These are phyloP conservation scores for Eucriotettix oculatus DNA, from an alignment of 2,888 invertebrate genomes.

Conservation along the genomic window DNA sequence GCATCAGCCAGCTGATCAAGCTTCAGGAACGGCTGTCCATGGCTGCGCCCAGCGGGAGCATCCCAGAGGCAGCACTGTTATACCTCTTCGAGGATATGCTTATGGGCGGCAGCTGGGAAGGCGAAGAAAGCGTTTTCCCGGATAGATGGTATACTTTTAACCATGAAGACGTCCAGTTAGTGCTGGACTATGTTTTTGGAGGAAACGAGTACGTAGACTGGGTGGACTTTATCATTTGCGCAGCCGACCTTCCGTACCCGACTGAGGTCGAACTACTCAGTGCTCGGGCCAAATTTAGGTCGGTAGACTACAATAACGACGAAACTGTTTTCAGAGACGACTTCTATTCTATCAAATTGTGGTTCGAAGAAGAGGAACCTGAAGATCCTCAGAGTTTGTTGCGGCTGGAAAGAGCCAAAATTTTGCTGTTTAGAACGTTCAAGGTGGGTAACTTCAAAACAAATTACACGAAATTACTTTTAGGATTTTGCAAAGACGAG, in stretches of 20 bases:
- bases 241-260: conserved; percentile 37
- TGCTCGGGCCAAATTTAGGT: conserved; percentile 30
- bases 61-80: conserved; percentile 32
- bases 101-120: conserved; percentile 30
- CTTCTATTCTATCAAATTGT: conserved; percentile 22
- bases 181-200: conserved; percentile 34
- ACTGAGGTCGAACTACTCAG: conserved; percentile 34
- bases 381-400: conserved; percentile 1
- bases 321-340: conserved; percentile 25
- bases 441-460: conserved; percentile 27
- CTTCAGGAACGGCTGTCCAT: conserved; percentile 12
- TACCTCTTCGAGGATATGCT: conserved; percentile 36
- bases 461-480: conserved; percentile 43
- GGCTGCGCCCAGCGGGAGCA: conserved; percentile 25
- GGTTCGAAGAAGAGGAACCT: conserved; percentile 25
- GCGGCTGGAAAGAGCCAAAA: conserved; percentile 26
- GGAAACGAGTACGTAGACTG: conserved; percentile 40
- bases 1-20: conserved; percentile 19
- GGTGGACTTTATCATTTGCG: conserved; percentile 47
- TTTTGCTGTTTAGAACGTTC: conserved; percentile 39
- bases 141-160: conserved; percentile 27
- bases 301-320: conserved; percentile 26
- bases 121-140: conserved; percentile 25
- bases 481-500: conserved; percentile 42
- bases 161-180: conserved; percentile 27